Conservation (phyloP, 2,888 invertebrate species). For the Dichetophora obliterata region DNA sequence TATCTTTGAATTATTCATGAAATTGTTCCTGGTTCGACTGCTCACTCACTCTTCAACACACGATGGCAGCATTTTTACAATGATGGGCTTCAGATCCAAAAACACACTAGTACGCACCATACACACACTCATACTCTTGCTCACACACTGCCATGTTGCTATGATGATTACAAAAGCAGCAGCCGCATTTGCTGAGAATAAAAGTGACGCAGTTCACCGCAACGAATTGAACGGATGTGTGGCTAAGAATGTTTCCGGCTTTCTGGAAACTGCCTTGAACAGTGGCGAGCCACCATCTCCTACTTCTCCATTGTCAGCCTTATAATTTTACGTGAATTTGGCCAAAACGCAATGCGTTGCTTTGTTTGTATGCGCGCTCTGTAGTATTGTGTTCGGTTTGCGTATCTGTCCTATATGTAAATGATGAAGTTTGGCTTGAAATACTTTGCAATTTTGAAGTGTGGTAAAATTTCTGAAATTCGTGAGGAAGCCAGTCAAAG, state of each 20-base stretch:
- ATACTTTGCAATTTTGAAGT: conserved; percentile 1
- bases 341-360: conserved; percentile 1
- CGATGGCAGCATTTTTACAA: neutral
- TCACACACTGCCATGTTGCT: neutral
- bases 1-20: conserved; percentile 39
- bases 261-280: conserved; percentile 11
- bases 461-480: neutral
- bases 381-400: neutral
- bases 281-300: neutral
- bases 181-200: conserved; percentile 11
- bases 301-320: neutral
- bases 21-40: neutral
- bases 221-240: conserved; percentile 45
- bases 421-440: neutral
- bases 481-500: neutral
- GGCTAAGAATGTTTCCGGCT: conserved; percentile 43
- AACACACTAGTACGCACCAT: neutral
- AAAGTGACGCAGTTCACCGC: conserved; percentile 29
- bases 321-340: conserved; percentile 19
- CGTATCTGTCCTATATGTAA: neutral
- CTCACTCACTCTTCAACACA: neutral
- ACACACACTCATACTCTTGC: neutral
- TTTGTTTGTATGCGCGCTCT: neutral
- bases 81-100: neutral
- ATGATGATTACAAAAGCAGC: conserved; percentile 16